phyloP scores from a whole-genome alignment of 2,888 invertebrate genomes.

The Chouioia cunea region DNA sequence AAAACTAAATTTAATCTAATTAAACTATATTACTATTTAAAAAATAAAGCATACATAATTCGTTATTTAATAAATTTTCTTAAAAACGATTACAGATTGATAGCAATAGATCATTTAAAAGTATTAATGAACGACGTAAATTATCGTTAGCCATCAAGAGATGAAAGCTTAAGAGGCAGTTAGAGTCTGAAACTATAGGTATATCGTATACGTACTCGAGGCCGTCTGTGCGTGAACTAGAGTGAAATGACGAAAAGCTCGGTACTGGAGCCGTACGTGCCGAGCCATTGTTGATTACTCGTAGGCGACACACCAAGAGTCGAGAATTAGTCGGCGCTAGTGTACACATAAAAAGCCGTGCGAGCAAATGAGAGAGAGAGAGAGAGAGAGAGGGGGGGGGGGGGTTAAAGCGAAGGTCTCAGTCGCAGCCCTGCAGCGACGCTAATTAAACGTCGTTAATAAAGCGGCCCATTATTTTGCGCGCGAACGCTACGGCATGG shows the following conservation, averaged over 20 bases:
- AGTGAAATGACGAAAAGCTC: no score
- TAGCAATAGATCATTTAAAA: no score
- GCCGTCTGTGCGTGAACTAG: no score
- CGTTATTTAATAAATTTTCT: no score
- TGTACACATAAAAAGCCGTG: background rate
- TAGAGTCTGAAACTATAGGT: no score
- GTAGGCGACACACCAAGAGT: background rate
- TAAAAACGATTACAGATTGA: no score
- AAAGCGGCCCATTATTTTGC: slow-evolving; percentile 57
- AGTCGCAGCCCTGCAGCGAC: slow-evolving; percentile 50
- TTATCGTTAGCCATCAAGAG: background rate
- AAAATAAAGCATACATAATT: no score
- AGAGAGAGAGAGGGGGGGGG: background rate
- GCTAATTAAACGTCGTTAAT: slow-evolving; percentile 63
- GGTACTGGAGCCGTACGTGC: background rate
- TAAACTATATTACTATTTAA: no score
- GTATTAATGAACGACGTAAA: no score
- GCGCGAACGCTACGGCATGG: slow-evolving; percentile 6
- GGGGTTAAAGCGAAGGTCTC: background rate
- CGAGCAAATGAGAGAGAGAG: background rate
- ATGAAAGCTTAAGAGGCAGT: no score
- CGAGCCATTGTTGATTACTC: slow-evolving; percentile 10
- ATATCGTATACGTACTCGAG: no score
- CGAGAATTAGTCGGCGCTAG: background rate
- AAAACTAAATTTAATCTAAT: no score